Evolutionary conservation across 1,140 invertebrate species (phyloP), one percentile per base, ranked within the genome.

Genomic region (Halictus rubicundus): DNA sequence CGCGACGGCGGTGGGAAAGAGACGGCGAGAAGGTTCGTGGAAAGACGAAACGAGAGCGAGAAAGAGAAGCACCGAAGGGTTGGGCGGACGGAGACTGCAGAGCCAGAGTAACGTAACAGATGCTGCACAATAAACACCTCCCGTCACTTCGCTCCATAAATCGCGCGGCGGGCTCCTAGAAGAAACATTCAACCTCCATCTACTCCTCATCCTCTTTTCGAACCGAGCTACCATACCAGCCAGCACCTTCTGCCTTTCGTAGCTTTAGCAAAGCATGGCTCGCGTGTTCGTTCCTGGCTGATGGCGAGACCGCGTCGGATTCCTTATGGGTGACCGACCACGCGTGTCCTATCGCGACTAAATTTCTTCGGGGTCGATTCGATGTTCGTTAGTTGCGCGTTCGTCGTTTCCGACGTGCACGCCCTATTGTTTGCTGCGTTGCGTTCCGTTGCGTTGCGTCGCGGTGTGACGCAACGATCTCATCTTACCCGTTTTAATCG

Each of bases 71-170:
- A 71, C 63, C 68, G 83, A 54, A 73, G 76, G 65, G 81, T 68
- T 75, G 80, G 72, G 68, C 63, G 70, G 80, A 77, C 82, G 66
- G 85, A 79, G 79, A 85, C 84, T 80, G 86, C 80, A 80, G 87
- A 86, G 88, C 88, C 79, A 82, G 88, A 90, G 88, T 88, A 90
- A 90, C 88, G 90, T 91, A 93, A 92, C 92, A 92, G 92, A 93
- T 92, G 92, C 91, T 91, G 90, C 90, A 92, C 91, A 92, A 92
- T 93, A 93, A 93, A 93, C 92, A 92, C 91, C 92, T 92, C 90
- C 90, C 92, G 92, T 92, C 92, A 92, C 90, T 91, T 92, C 80
- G 91, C 89, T 92, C 91, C 92, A 92, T 93, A 93, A 92, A 93
- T 93, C 91, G 91, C 91, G 84, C 88, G 88, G 87, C 89, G 84